Percentiles rank a stretch among this genome's conserved stretches.
These are phyloP conservation scores for Hipparchia semele DNA, from an alignment of 2,888 invertebrate genomes.

Conservation along the genomic window DNA sequence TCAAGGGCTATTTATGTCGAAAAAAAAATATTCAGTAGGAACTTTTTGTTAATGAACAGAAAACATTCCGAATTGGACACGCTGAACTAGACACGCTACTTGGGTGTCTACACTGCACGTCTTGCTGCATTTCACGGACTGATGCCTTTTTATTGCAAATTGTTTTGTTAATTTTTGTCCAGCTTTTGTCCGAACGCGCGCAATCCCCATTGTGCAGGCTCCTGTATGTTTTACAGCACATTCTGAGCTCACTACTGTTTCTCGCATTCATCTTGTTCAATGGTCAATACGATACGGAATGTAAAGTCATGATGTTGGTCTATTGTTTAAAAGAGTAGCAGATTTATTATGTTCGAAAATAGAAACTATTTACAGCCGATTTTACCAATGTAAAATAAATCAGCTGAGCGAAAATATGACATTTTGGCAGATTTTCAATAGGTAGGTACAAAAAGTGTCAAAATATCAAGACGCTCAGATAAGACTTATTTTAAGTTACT, in stretches of 20 bases:
- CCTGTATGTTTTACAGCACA: conserved; percentile 35
- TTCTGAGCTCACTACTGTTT: conserved; percentile 49
- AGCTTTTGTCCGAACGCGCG: conserved; percentile 44
- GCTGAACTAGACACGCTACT: conserved; percentile 54
- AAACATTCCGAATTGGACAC: conserved; percentile 55
- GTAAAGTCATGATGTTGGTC: conserved; percentile 43
- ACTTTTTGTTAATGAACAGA: conserved; percentile 40
- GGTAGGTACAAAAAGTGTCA: no score
- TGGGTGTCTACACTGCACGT: conserved; percentile 64
- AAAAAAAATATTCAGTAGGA: neutral
- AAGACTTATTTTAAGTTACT: no score
- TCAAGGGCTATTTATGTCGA: no score
- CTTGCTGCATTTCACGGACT: conserved; percentile 66
- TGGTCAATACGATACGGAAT: conserved; percentile 44
- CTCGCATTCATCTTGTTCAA: conserved; percentile 38
- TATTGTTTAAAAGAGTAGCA: conserved; percentile 37
- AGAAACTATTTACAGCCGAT: neutral
- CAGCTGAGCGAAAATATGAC: no score
- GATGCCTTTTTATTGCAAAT: conserved; percentile 53
- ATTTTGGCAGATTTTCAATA: no score
- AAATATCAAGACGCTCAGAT: no score
- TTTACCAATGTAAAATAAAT: no score
- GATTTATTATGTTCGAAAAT: conserved; percentile 1
- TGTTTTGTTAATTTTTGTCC: conserved; percentile 54
- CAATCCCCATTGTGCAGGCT: conserved; percentile 56